Evolutionary conservation across 1,140 invertebrate species (phyloP), one percentile per base, ranked within the genome.

Genomic region (Centruroides sculpturatus): DNA sequence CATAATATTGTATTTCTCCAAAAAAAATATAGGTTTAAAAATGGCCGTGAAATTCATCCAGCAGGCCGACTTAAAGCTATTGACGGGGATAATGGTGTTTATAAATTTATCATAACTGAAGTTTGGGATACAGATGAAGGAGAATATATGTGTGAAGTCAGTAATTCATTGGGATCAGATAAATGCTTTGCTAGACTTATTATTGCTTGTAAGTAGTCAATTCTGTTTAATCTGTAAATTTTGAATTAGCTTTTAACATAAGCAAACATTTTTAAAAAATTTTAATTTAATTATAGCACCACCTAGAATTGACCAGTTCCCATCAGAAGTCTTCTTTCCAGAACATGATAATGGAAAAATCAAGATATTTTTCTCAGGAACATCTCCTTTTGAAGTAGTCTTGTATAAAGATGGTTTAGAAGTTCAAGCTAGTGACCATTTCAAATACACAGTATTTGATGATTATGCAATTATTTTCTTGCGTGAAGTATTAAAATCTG

Each of bases 311-410:
- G 90, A 93, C 56, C 83, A 92, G 48, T 88, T 93, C 72, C 93
- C 95, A 11, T 84, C 82, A 12, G 85, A 93, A 70, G 77, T 95
- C 3, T 87, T 90, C 69, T 78, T 95, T 41, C 89, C 93, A 1
- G 91, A 97, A 74, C 83, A 86, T 34, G 92, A 96, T 66, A 97
- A 98, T 71, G 87, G 91, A 3, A 94, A 95, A 73, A 89, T 97
- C 67, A 97, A 97, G 74, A 85, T 94, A 51, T 86, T 85, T 70
- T 94, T 91, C 75, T 83, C 84, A 59, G 91, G 91, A n/a, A 89
- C 92, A 74, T 86, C 91, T 71, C 92, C 93, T 46, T 85, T 95
- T 70, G 84, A 88, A 55, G 84, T 97, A 48, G 82, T 80, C 4
- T 76, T 98, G 35, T 84, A 79, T 55, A 89, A 86, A 68, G 84